Percentiles rank a stretch among this genome's conserved stretches.
Evolutionary conservation across 2,113 vertebrate species (phyloP).

Genomic region (Semnornis frantzii): DNA sequence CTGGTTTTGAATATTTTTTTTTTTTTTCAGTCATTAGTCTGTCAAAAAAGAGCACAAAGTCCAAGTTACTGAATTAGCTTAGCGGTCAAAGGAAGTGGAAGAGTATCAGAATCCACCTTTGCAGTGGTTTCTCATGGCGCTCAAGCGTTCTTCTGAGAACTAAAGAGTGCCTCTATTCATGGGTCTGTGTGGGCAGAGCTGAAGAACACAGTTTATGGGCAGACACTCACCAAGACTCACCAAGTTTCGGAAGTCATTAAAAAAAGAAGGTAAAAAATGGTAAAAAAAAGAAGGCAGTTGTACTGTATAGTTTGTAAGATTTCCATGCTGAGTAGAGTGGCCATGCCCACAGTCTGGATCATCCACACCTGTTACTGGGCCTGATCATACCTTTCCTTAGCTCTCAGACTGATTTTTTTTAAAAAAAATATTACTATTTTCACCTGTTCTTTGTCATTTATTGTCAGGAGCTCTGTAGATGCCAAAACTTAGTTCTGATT

Average conservation of each 20-base stretch:
- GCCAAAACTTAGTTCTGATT: not conserved
- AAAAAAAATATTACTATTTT: not conserved
- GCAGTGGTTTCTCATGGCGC: not conserved
- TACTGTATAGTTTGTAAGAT: not conserved
- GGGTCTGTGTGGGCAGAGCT: not conserved
- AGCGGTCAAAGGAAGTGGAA: not conserved
- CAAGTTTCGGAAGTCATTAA: not conserved
- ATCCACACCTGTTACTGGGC: not conserved
- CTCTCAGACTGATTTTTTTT: not conserved
- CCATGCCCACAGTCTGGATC: not conserved
- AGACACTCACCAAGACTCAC: not conserved
- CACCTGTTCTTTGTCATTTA: not conserved
- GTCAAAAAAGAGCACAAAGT: slow-evolving; percentile 1
- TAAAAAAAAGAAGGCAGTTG: not conserved
- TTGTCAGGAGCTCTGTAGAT: not conserved
- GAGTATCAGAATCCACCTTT: not conserved
- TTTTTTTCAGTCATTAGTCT: not conserved
- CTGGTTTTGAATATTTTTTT: not conserved
- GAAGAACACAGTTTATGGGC: not conserved
- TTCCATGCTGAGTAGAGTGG: not conserved
- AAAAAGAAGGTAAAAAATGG: not conserved
- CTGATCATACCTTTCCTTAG: not conserved
- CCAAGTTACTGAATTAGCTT: slow-evolving; percentile 13
- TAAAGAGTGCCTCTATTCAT: not conserved
- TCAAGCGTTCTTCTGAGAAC: not conserved